These are phyloP conservation scores for Eupelmus urozonus DNA, from an alignment of 2,888 invertebrate genomes.

Conservation along the genomic window DNA sequence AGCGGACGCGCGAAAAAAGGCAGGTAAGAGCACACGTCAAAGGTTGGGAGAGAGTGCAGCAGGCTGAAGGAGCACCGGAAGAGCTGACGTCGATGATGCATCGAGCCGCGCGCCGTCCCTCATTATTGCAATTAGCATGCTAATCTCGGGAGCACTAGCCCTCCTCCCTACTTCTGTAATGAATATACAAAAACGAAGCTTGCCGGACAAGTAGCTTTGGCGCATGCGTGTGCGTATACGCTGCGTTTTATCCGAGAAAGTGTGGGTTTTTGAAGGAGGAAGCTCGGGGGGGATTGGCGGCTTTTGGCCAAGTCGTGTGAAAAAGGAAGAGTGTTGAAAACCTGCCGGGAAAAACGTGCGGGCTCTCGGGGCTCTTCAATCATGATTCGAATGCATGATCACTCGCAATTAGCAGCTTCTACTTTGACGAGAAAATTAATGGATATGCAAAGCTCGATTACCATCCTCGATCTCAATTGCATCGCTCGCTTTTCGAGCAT, in stretches of 20 bases:
- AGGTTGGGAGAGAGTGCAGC: not conserved
- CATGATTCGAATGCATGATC: constrained; percentile 57
- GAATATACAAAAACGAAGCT: too few species aligned
- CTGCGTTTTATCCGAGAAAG: too few species aligned
- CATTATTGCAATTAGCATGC: constrained; percentile 71
- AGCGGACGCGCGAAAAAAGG: not conserved
- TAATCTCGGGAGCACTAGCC: constrained; percentile 63
- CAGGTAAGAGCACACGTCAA: constrained; percentile 20
- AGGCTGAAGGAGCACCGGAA: constrained; percentile 26
- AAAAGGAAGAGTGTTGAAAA: too few species aligned
- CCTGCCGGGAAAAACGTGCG: not conserved
- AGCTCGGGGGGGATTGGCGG: too few species aligned
- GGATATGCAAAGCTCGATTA: constrained; percentile 2
- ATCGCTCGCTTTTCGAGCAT: too few species aligned
- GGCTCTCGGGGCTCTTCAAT: not conserved
- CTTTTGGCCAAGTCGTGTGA: too few species aligned
- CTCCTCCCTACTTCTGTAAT: too few species aligned
- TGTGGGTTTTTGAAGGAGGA: too few species aligned
- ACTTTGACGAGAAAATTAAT: constrained; percentile 12
- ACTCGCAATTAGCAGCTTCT: constrained; percentile 11
- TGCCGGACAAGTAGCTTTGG: too few species aligned
- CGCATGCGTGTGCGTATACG: too few species aligned
- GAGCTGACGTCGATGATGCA: constrained; percentile 62
- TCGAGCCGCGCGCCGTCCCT: constrained; percentile 62
- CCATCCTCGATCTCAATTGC: too few species aligned